Percentiles rank a stretch among this genome's conserved stretches.
Evolutionary conservation across 2,888 invertebrate genomes (phyloP).

Genomic region (Cryptus viduatorius): DNA sequence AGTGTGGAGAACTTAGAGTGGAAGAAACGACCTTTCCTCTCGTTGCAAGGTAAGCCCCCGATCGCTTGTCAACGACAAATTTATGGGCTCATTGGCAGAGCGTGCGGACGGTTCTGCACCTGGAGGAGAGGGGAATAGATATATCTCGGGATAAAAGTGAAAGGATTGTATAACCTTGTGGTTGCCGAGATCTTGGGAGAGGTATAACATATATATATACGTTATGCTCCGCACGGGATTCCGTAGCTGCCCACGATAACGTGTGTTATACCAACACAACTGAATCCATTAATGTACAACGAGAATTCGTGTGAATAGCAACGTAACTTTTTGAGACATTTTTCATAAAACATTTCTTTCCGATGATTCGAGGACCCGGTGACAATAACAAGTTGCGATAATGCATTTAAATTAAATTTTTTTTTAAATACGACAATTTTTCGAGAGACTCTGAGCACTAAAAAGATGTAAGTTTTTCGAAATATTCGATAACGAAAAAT

Average conservation of each 20-base stretch:
- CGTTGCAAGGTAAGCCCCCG: constrained; percentile 77
- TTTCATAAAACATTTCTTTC: too few relatives aligned
- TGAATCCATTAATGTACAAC: not conserved
- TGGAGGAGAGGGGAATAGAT: constrained; percentile 64
- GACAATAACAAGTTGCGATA: too few relatives aligned
- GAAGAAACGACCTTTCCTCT: constrained; percentile 80
- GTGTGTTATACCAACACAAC: constrained; percentile 8
- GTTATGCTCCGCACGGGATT: constrained; percentile 62
- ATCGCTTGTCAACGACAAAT: constrained; percentile 76
- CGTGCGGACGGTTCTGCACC: constrained; percentile 62
- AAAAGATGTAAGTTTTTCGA: too few relatives aligned
- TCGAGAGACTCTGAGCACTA: too few relatives aligned
- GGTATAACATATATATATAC: constrained; percentile 20
- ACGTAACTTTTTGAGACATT: not conserved
- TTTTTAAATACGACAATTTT: too few relatives aligned
- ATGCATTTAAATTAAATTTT: too few relatives aligned
- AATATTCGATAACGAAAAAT: too few relatives aligned
- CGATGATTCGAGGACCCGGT: too few relatives aligned
- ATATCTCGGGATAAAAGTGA: constrained; percentile 81
- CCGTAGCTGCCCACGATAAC: constrained; percentile 55
- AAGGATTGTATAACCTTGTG: constrained; percentile 83
- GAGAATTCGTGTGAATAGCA: not conserved
- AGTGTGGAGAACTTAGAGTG: constrained; percentile 51
- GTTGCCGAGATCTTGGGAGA: constrained; percentile 64
- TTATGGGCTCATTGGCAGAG: constrained; percentile 77